Evolutionary conservation across 2,113 vertebrate genomes (phyloP).

Genomic region (Suncus etruscus): DNA sequence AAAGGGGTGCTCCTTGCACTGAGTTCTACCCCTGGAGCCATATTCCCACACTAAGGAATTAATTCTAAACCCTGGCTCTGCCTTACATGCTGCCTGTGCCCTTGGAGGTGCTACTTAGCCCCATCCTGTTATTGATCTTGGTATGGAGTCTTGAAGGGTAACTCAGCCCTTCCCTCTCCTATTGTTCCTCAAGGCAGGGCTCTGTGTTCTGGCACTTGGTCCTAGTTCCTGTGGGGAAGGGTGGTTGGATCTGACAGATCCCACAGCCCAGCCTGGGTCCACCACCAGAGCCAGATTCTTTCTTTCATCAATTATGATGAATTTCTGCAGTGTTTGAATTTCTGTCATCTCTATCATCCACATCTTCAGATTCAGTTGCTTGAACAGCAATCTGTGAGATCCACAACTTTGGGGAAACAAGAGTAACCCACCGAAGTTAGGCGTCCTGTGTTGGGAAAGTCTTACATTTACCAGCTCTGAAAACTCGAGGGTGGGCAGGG

Average conservation of each 20-base stretch:
- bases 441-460: not conserved
- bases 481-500: not conserved
- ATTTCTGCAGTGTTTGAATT: not conserved
- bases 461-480: not conserved
- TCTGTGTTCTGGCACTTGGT: not conserved
- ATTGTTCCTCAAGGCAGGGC: not conserved
- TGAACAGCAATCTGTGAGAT: not conserved
- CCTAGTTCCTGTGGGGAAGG: not conserved
- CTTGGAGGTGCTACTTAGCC: too few relatives aligned
- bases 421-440: not conserved
- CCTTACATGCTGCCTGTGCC: too few relatives aligned
- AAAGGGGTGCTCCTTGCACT: too few relatives aligned
- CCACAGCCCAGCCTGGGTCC: not conserved
- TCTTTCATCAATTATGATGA: not conserved
- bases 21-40: too few relatives aligned
- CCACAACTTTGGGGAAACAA: not conserved
- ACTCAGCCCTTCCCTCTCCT: not conserved
- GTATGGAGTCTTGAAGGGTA: not conserved
- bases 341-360: not conserved
- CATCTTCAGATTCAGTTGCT: not conserved
- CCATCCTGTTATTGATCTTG: not conserved
- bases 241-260: not conserved
- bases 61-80: conserved; percentile 14
- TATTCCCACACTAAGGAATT: not conserved
- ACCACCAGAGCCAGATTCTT: not conserved